Base-by-base conservation (phyloP, 2,888 invertebrate species). In the Heteromurus nitidus region DNA sequence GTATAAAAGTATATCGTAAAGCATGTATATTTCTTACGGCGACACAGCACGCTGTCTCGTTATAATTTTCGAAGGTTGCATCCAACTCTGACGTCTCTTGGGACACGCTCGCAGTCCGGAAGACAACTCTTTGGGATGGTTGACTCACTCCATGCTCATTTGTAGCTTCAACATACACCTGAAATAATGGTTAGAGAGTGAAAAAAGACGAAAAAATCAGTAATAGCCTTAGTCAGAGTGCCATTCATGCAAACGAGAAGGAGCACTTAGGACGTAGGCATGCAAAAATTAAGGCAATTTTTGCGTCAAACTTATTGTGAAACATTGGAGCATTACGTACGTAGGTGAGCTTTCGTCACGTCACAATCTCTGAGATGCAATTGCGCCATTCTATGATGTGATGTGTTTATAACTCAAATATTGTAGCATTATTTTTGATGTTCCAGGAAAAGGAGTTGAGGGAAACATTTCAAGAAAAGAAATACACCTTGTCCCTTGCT, bases 141-240 rank as follows among this genome's bases (percentile, higher is more conserved):
- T 93, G 93, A 24, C 95, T 94, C 16, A 93, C 92, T 0, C 95
- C 96, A 87, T 95, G 95, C 9, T 92, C 92, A 89, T 96, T 96
- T 28, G 93, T 92, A 0, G 95, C 95, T 87, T 94, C 93, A 47
- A 95, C 93, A 88, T 92, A 95, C 83, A 86, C 85, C 85, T 85
- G 75, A 42, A 55, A 60, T 22, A 75, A 74, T 36, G 36, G 36
- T 58, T 13, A 68, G 83, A 85, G 50, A 76, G 9, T 5, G 13
- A 47, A 69, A 36, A 3, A 47, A 47, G 11, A 47, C n/a, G n/a
- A 47, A 16, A 47, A 47, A 47, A 47, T 47, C 7, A 47, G n/a
- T 36, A 36, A 36, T 36, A n/a, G n/a, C n/a, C n/a, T n/a, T n/a
- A n/a, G n/a, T n/a, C n/a, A n/a, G 36, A 36, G 13, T 9, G 13